Base-by-base conservation (phyloP, 35 echinoderm and acorn worm genomes). In the Apostichopus californicus region DNA sequence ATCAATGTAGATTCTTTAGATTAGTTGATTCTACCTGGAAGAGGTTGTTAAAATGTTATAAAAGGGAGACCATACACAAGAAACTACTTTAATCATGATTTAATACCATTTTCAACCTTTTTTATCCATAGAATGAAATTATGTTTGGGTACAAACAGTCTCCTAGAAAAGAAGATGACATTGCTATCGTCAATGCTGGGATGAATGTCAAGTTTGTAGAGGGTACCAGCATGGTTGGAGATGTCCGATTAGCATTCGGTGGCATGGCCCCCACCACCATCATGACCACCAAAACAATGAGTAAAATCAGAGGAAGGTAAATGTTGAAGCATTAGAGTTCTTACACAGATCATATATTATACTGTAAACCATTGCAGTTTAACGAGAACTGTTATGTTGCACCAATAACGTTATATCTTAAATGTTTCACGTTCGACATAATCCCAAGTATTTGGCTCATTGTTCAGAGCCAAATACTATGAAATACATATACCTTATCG, bases 211-310 rank as follows among this genome's bases (percentile, higher is more conserved):
- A 63, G 17, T 91, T 95, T 54, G 87, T 87, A 5, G 23, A 58
- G 56, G 88, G 78, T 12, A 95, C 87, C 15, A 89, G 79, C 80
- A 10, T 90, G 8, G 77, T 98, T 59, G 57, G 61, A 70, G 92
- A 96, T 57, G 46, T 94, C 8, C 56, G 20, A 2, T 61, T 98
- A 2, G 89, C 90, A 3, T 94, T 59, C 82, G 96, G 96, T 13
- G 96, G 96, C 1, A 98, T 98, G 96, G 96, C 96, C 21, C 87
- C 92, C 15, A 98, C 96, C n/a, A 98, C 96, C 1, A 71, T 92
- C 23, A 54, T 98, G 55, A 94, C 96, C 13, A 10, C 4, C 5
- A 94, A 94, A 24, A 95, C 96, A 3, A 94, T 98, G 96, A 71
- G 63, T 8, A 78, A 13, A 52, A 53, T 98, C 6, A 87, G 22